phyloP scores from a whole-genome alignment of 2,888 invertebrate species.

The Ichneumoninae sp. region DNA sequence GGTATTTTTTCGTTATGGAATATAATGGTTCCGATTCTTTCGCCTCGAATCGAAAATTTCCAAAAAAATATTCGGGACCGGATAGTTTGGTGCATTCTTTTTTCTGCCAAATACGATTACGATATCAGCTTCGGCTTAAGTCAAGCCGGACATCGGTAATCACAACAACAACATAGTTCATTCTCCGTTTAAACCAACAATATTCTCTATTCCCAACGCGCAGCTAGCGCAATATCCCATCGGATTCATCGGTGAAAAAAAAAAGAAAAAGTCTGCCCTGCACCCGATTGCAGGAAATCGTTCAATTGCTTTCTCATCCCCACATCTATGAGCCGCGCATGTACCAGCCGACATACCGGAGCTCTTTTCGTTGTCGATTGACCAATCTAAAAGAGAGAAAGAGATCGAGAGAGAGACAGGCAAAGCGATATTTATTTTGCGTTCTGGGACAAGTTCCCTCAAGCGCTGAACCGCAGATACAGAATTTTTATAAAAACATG shows the following conservation, averaged over 20 bases:
- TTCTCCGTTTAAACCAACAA: not conserved
- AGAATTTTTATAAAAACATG: not conserved
- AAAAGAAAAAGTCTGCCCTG: not conserved
- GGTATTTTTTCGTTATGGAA: too few species aligned
- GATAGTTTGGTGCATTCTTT: not conserved
- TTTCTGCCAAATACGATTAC: not conserved
- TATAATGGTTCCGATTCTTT: too few species aligned
- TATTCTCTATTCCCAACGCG: not conserved
- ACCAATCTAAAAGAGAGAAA: not conserved
- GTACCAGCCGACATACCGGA: not conserved
- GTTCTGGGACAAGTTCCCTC: too few species aligned
- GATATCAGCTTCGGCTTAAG: not conserved
- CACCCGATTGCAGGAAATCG: conserved; percentile 1
- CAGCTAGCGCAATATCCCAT: not conserved
- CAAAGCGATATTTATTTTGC: too few species aligned
- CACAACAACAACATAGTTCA: not conserved
- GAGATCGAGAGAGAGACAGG: too few species aligned
- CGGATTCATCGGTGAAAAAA: not conserved
- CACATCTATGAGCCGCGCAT: not conserved
- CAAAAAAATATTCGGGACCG: too few species aligned
- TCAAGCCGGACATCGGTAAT: not conserved
- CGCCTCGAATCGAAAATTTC: too few species aligned
- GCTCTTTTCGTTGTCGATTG: not conserved
- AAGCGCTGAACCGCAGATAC: too few species aligned
- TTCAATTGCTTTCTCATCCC: conserved; percentile 13